Conservation (phyloP, 2,888 invertebrate genomes). For the Xestia ashworthii region DNA sequence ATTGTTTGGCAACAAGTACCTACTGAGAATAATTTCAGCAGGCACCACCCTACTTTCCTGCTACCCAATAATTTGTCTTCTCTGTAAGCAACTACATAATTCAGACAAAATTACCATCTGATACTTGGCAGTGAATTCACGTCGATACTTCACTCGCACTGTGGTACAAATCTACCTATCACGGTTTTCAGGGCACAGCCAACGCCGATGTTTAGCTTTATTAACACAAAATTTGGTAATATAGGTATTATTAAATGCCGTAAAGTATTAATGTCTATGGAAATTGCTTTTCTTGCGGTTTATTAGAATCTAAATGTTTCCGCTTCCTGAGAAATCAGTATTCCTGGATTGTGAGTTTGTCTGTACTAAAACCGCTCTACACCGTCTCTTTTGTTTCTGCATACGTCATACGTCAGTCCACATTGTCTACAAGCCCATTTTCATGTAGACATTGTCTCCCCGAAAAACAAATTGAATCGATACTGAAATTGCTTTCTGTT, state of each 20-base stretch:
- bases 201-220: constrained; percentile 21
- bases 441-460: not conserved
- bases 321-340: constrained; percentile 6
- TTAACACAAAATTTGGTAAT: constrained; percentile 16
- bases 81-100: constrained; percentile 19
- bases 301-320: constrained; percentile 13
- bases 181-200: constrained; percentile 19
- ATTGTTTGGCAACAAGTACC: not conserved
- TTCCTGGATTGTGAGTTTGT: not conserved
- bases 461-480: constrained; percentile 1
- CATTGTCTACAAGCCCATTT: not conserved
- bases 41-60: not conserved
- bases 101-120: constrained; percentile 19
- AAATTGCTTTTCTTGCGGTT: constrained; percentile 31
- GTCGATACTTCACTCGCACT: constrained; percentile 25
- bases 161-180: constrained; percentile 27
- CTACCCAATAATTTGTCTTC: constrained; percentile 13
- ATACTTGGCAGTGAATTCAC: constrained; percentile 43
- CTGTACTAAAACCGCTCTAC: not conserved
- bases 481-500: not conserved
- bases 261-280: constrained; percentile 20
- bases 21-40: constrained; percentile 1
- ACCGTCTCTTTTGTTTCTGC: not conserved
- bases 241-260: constrained; percentile 13
- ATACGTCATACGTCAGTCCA: not conserved